phyloP scores from a whole-genome alignment of 2,888 invertebrate genomes.

The Celastrina argiolus region DNA sequence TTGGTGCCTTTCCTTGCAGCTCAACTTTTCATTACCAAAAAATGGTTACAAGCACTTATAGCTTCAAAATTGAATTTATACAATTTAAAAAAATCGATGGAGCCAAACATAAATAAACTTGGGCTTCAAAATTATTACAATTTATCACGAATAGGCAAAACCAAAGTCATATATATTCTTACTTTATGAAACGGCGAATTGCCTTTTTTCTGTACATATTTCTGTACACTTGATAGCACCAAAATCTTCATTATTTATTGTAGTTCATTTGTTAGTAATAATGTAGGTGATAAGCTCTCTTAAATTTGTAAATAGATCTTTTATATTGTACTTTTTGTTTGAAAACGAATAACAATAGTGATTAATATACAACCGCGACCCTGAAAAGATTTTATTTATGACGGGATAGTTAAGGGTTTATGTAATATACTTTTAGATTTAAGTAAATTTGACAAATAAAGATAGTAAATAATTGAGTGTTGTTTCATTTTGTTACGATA shows the following conservation, averaged over 20 bases:
- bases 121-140: too few relatives aligned
- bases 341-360: conserved; percentile 15
- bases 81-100: too few relatives aligned
- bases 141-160: neutral
- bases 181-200: neutral
- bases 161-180: neutral
- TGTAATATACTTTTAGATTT: conserved; percentile 45
- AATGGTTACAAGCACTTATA: too few relatives aligned
- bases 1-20: conserved; percentile 10
- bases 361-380: conserved; percentile 26
- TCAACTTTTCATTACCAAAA: neutral
- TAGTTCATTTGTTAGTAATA: conserved; percentile 46
- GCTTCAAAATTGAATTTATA: too few relatives aligned
- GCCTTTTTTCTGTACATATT: conserved; percentile 4
- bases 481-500: conserved; percentile 39
- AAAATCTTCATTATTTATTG: conserved; percentile 38
- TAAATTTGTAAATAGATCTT: conserved; percentile 30
- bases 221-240: conserved; percentile 40
- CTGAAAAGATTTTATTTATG: conserved; percentile 23
- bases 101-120: too few relatives aligned
- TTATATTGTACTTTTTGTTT: neutral
- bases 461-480: conserved; percentile 51
- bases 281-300: conserved; percentile 35
- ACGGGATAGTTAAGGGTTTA: conserved; percentile 30
- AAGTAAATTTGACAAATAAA: conserved; percentile 76